These are phyloP conservation scores for Catagonus wagneri DNA, from an alignment of 2,113 vertebrate species.

Conservation along the genomic window DNA sequence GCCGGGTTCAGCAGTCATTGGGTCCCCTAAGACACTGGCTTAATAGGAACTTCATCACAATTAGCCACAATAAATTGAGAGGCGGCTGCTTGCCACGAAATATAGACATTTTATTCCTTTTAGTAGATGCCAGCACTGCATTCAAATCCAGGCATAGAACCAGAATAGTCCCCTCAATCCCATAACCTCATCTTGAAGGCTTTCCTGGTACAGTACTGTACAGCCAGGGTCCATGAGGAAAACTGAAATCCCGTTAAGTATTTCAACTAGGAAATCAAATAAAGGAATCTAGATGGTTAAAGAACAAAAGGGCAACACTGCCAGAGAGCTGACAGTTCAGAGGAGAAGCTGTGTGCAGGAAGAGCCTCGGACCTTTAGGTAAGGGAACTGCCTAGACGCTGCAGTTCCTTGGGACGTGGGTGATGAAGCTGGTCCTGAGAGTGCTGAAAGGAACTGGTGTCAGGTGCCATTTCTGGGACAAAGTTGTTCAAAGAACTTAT, in stretches of 20 bases:
- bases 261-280: not conserved
- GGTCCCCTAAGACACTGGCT: not conserved
- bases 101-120: not conserved
- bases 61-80: not conserved
- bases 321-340: not conserved
- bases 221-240: not conserved
- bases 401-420: fast-evolving
- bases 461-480: not conserved
- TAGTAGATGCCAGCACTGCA: not conserved
- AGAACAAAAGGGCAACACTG: not conserved
- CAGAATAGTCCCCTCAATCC: not conserved
- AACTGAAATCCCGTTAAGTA: not conserved
- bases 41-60: not conserved
- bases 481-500: not conserved
- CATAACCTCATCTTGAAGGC: not conserved
- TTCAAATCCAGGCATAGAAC: not conserved
- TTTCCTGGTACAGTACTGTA: not conserved
- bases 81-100: not conserved
- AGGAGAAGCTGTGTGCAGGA: fast-evolving
- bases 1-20: not conserved
- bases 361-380: not conserved
- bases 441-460: not conserved
- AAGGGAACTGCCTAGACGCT: not conserved
- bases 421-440: not conserved
- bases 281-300: not conserved